Evolutionary conservation across 1,140 invertebrate species (phyloP).

Genomic region (Aradophagus sp.): DNA sequence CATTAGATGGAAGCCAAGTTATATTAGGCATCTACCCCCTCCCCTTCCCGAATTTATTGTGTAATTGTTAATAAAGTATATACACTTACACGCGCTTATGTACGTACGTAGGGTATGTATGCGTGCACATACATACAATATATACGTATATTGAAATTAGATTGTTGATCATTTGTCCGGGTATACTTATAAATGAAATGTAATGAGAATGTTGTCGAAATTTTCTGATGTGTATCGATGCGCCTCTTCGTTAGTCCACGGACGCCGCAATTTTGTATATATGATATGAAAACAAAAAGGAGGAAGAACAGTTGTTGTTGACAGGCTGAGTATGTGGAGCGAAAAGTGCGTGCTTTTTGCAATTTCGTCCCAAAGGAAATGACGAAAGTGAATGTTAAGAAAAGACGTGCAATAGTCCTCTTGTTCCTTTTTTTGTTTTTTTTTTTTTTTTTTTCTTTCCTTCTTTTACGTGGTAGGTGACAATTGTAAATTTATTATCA

Average conservation of each 20-base stretch:
- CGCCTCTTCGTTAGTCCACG: slow-evolving; percentile 3
- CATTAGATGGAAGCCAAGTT: slow-evolving; percentile 15
- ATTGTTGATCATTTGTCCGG: slow-evolving; percentile 48
- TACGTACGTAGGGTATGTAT: slow-evolving; percentile 23
- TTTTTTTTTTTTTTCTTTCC: not conserved
- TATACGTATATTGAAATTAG: slow-evolving; percentile 37
- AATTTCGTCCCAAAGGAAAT: slow-evolving; percentile 1
- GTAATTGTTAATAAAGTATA: slow-evolving; percentile 30
- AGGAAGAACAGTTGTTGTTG: too few species aligned
- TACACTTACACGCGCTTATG: slow-evolving; percentile 29
- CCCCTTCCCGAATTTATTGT: slow-evolving; percentile 12
- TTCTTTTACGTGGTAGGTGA: too few species aligned
- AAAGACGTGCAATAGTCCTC: slow-evolving; percentile 30
- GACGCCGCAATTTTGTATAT: slow-evolving; percentile 35
- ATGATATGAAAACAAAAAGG: too few species aligned
- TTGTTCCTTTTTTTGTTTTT: slow-evolving; percentile 1
- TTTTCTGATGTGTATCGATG: slow-evolving; percentile 12
- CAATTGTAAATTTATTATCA: not conserved
- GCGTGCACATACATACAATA: slow-evolving; percentile 16
- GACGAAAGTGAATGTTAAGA: not conserved
- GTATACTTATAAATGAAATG: slow-evolving; percentile 10
- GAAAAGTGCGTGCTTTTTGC: slow-evolving; percentile 28
- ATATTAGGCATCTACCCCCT: not conserved
- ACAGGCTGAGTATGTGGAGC: slow-evolving; percentile 1
- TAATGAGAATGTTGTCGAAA: slow-evolving; percentile 9